Evolutionary conservation across 2,113 vertebrate genomes (phyloP), one percentile per base, ranked within the genome.

Genomic region (Sinocyclocheilus grahami): DNA sequence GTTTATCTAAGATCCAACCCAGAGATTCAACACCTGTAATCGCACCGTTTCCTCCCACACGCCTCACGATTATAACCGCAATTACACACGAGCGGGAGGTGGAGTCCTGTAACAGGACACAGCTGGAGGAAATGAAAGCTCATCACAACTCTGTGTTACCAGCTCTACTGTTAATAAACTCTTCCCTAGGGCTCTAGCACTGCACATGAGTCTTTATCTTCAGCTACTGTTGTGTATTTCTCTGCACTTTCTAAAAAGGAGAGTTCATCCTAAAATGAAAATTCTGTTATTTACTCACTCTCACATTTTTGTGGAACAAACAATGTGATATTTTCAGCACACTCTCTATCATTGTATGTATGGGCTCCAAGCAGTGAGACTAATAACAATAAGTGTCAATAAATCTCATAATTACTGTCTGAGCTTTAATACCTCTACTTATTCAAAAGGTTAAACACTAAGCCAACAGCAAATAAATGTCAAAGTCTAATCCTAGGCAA

Each of bases 121-220:
- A 72, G 81, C 81, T 83, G 81, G 63, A 55, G 67, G 65, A 39
- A 53, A 55, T 22, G 24, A 82, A 72, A 22, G 27, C 65, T 83
- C 65, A 83, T 83, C 81, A 22, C 37, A 82, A 69, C 7, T 53
- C n/a, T 14, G 81, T 51, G n/a, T 71, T 33, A 37, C 16, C 27
- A 71, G 65, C 63, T 55, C 27, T 12, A 33, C 27, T 27, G 63
- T 11, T 83, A 53, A 83, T 83, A 13, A 69, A 83, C 27, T 22
- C 20, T 33, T 30, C 67, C 27, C 46, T 20, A 51, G 16, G n/a
- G 60, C 42, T 16, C 62, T 65, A 67, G 65, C 8, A 67, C n/a
- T 8, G 18, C 4, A 20, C 39, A 30, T 8, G 24, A 65, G n/a
- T 11, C 37, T 80, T 22, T 24, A 16, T 65, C n/a, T 65, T 46